Conservation (phyloP, 1,140 invertebrate species). For the Papilio polytes region DNA sequence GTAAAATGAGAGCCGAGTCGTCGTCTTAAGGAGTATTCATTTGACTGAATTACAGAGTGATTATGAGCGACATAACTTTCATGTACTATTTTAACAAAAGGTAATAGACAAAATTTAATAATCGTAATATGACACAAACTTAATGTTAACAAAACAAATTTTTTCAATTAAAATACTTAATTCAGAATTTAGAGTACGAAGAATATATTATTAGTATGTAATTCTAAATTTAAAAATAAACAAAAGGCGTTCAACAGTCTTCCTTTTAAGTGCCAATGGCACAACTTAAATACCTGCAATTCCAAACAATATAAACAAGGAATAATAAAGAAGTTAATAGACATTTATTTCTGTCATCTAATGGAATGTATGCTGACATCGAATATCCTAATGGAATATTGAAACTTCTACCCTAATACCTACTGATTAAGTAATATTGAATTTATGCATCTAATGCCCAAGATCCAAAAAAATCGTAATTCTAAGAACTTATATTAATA, state of each 20-base stretch:
- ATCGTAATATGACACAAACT: constrained; percentile 38
- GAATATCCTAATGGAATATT: constrained; percentile 1
- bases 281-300: constrained; percentile 17
- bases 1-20: constrained; percentile 26
- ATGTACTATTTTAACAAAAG: constrained; percentile 4
- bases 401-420: constrained; percentile 13
- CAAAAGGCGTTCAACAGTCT: constrained; percentile 32
- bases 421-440: constrained; percentile 16
- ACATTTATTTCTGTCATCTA: constrained; percentile 30
- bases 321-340: constrained; percentile 21
- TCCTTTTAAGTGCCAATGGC: constrained; percentile 31
- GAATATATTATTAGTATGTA: constrained; percentile 4
- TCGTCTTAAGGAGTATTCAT: background rate
- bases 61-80: background rate
- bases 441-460: constrained; percentile 36
- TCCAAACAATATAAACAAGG: constrained; percentile 31
- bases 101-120: background rate
- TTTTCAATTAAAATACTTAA: background rate
- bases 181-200: constrained; percentile 2
- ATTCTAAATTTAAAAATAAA: constrained; percentile 20
- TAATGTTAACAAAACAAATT: constrained; percentile 25
- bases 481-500: constrained; percentile 21
- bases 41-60: background rate
- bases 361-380: constrained; percentile 31
- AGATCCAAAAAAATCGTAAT: constrained; percentile 19